phyloP scores from a whole-genome alignment of 2,888 invertebrate genomes.

The Lasiommata megera region DNA sequence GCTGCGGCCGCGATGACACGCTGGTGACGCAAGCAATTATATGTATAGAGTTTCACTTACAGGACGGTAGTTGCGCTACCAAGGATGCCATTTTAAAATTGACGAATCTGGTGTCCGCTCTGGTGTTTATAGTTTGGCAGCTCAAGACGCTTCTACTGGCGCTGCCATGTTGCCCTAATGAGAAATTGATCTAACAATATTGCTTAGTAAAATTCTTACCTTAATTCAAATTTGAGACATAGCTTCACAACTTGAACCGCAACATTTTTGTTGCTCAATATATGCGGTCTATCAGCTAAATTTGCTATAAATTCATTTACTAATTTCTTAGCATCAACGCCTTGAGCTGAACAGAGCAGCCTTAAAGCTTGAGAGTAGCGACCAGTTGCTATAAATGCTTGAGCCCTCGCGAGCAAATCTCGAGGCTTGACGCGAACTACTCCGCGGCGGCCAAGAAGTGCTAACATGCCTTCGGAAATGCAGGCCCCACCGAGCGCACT shows the following conservation, averaged over 20 bases:
- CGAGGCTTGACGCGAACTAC: slow-evolving; percentile 84
- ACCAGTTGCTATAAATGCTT: slow-evolving; percentile 82
- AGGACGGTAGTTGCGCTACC: no score
- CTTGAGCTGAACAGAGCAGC: slow-evolving; percentile 55
- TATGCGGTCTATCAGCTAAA: slow-evolving; percentile 58
- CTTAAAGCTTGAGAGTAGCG: slow-evolving; percentile 73
- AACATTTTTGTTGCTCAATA: slow-evolving; percentile 56
- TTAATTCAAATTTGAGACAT: slow-evolving; percentile 61
- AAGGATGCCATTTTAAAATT: no score
- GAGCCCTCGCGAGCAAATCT: slow-evolving; percentile 77
- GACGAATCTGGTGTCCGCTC: no score
- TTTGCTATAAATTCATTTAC: slow-evolving; percentile 51
- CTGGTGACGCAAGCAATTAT: no score
- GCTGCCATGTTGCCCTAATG: no score
- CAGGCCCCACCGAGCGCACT: slow-evolving; percentile 76
- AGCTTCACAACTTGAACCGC: slow-evolving; percentile 63
- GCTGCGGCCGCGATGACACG: no score
- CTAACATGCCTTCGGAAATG: slow-evolving; percentile 77
- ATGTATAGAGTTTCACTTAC: no score
- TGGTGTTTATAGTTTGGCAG: no score
- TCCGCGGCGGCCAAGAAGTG: slow-evolving; percentile 82
- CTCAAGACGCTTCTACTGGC: no score
- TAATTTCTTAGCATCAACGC: slow-evolving; percentile 49
- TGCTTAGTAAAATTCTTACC: slow-evolving; percentile 51
- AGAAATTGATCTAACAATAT: no score